Evolutionary conservation across 2,797 vertebrate species (phyloP), one percentile per base, ranked within the genome.

Genomic region (Siniperca scherzeri): DNA sequence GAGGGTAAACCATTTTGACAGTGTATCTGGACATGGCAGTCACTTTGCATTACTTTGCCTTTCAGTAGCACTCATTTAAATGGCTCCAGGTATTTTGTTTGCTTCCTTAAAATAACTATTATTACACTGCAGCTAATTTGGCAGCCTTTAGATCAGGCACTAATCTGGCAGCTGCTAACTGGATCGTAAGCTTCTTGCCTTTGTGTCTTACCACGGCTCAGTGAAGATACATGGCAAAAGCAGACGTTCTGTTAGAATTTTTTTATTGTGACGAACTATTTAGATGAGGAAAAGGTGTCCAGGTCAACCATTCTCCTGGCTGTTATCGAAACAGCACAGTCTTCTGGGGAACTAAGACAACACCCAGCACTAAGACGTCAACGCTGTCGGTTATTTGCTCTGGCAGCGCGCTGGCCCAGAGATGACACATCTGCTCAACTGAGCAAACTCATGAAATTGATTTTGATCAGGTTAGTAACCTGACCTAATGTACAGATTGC

Each of bases 101-200:
- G 42, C 68, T 48, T 42, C 55, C 62, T 83, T 60, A 36, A 81
- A 86, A 80, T 61, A 48, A 68, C 56, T 50, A 21, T 59, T 57
- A 59, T 75, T 67, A 55, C 10, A 10, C 59, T 69, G 61, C 44
- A 67, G 67, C 73, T 76, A 75, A 87, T 88, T 80, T 87, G 19
- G 30, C 62, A 80, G 66, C 48, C n/a, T 57, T 77, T 55, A 72
- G 74, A 87, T 82, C 65, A 71, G 33, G 10, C 27, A 7, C 42
- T 89, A 83, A 90, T 89, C 84, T 82, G 84, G 86, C 83, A 89
- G 81, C 68, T 81, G 70, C 22, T 33, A 7, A 78, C 40, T 78
- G 67, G 57, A 78, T 79, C 17, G 1, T 65, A 22, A 70, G 27
- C 44, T 55, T 50, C 50, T 50, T 40, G 46, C 44, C 5, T 77